Conservation (phyloP, 2,797 vertebrate species). For the Oreonectes daqikongensis region DNA sequence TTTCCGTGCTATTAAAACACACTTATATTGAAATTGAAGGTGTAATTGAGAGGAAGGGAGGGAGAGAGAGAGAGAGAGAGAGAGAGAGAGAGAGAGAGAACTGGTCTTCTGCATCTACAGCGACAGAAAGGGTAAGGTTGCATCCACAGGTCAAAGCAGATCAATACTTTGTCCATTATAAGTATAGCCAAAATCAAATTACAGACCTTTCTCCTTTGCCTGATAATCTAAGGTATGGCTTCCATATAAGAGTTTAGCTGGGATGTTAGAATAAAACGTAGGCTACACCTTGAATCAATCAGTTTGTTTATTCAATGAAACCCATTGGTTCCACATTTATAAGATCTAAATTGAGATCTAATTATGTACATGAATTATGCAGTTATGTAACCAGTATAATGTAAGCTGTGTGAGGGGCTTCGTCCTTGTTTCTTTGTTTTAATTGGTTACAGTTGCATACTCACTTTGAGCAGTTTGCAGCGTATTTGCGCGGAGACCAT, state of each 20-base stretch:
- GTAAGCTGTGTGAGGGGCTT: neutral
- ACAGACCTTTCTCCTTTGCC: constrained; percentile 20
- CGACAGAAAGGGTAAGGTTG: constrained; percentile 7
- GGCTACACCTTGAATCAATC: neutral
- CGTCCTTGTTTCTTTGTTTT: neutral
- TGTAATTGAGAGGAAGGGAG: neutral
- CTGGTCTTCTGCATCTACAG: neutral
- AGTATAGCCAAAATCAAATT: constrained; percentile 31
- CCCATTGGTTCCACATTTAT: too few species aligned
- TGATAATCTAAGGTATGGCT: constrained; percentile 12
- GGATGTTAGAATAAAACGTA: neutral
- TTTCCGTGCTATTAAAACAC: neutral
- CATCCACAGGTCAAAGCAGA: constrained; percentile 23
- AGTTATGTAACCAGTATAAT: neutral
- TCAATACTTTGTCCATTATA: constrained; percentile 31
- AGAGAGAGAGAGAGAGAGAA: constrained; percentile 12
- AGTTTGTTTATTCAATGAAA: neutral
- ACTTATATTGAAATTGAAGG: neutral
- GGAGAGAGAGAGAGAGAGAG: constrained; percentile 3
- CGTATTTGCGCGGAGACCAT: constrained; percentile 99
- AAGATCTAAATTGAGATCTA: neutral
- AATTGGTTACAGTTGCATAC: constrained; percentile 60
- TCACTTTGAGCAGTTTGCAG: constrained; percentile 98
- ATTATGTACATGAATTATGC: neutral
- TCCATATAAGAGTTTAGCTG: neutral